Conservation (phyloP, 2,888 invertebrate species). For the Allygus modestus region DNA sequence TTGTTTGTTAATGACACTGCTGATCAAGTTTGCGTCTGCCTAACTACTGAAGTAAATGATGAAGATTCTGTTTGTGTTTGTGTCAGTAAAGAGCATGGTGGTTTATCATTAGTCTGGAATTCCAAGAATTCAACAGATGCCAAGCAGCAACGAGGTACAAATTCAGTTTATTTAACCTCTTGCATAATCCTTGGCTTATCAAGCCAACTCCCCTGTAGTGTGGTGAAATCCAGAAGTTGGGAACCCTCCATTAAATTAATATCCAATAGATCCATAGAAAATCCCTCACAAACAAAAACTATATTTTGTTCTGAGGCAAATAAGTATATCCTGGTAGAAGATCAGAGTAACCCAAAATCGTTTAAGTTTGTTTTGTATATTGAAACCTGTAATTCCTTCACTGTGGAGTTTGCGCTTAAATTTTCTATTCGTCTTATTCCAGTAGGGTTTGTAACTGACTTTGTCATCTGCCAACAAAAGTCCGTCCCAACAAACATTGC, state of each 20-base stretch:
- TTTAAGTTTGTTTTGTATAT: constrained; percentile 34
- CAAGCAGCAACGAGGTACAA: constrained; percentile 60
- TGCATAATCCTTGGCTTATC: background rate
- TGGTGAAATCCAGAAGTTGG: constrained; percentile 12
- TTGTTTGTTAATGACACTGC: constrained; percentile 68
- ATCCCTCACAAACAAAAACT: background rate
- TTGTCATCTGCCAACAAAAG: constrained; percentile 43
- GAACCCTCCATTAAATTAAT: background rate
- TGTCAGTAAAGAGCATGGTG: constrained; percentile 67
- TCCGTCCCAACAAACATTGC: background rate
- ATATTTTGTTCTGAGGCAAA: background rate
- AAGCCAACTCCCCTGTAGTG: constrained; percentile 10
- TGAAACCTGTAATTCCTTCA: background rate
- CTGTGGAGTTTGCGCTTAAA: background rate
- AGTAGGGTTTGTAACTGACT: constrained; percentile 21
- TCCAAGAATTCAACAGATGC: constrained; percentile 53
- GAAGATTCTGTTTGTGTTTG: constrained; percentile 67
- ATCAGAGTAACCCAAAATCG: background rate
- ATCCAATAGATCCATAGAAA: background rate
- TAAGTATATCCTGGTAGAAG: constrained; percentile 43
- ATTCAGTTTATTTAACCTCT: constrained; percentile 53
- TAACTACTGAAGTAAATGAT: constrained; percentile 52
- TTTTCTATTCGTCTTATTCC: constrained; percentile 13
- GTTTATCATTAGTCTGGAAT: constrained; percentile 68
- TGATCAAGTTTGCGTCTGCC: constrained; percentile 69